Conservation (phyloP, 2,888 invertebrate species). For the Drosophila engyochracea region DNA sequence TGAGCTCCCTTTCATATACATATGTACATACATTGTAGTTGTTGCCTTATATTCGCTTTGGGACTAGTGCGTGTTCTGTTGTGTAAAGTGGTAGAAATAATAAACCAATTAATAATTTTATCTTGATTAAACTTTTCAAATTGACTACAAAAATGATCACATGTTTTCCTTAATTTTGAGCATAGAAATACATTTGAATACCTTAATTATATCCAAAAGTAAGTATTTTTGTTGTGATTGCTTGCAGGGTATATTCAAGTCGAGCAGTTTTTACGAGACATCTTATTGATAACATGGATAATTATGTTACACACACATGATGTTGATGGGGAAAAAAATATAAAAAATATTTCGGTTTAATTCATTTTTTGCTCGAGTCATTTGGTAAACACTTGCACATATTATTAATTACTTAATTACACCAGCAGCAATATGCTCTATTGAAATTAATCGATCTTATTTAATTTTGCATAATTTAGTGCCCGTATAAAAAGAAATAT, state of each 20-base stretch:
- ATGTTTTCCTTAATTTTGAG: neutral
- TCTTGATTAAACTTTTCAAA: neutral
- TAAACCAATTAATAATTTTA: neutral
- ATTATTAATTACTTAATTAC: slow-evolving; percentile 47
- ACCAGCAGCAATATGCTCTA: slow-evolving; percentile 16
- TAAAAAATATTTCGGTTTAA: slow-evolving; percentile 23
- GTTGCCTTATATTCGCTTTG: neutral
- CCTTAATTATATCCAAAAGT: neutral
- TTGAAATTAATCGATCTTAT: slow-evolving; percentile 53
- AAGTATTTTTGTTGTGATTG: neutral
- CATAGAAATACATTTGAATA: neutral
- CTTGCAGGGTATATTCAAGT: neutral
- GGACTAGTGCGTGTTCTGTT: neutral
- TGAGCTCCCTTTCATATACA: neutral
- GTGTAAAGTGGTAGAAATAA: neutral
- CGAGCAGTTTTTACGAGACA: neutral
- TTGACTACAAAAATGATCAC: neutral
- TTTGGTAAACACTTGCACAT: slow-evolving; percentile 25
- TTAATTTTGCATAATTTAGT: slow-evolving; percentile 47
- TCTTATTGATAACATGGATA: neutral
- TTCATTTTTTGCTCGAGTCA: slow-evolving; percentile 5
- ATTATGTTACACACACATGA: neutral
- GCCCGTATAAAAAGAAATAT: neutral
- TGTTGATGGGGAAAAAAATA: slow-evolving; percentile 31
- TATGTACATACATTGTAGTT: neutral